A percentile compares a stretch with the other conserved stretches of the same genome.
Conservation (phyloP, 2,888 invertebrate genomes). For the Ypsolopha sequella region DNA sequence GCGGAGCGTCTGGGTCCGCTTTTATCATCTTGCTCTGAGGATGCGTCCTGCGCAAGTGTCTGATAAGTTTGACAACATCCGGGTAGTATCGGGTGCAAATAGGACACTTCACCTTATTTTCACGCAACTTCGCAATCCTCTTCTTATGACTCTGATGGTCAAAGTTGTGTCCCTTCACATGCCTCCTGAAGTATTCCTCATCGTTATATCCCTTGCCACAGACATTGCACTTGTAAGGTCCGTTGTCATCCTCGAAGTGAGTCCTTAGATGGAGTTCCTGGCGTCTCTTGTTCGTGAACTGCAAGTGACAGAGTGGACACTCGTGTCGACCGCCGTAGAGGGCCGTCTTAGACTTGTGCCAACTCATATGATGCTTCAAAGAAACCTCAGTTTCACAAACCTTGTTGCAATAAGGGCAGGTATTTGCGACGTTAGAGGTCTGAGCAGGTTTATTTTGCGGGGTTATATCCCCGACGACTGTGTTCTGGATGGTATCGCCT, state of each 20-base stretch:
- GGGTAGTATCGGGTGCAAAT: slow-evolving; percentile 54
- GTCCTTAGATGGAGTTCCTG: slow-evolving; percentile 54
- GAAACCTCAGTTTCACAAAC: slow-evolving; percentile 53
- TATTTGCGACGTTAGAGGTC: slow-evolving; percentile 34
- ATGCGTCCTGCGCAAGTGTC: slow-evolving; percentile 53
- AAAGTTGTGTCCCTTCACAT: slow-evolving; percentile 66
- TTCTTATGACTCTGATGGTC: slow-evolving; percentile 51
- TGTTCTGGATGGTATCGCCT: slow-evolving; percentile 49
- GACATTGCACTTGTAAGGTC: slow-evolving; percentile 58
- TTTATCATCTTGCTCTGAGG: slow-evolving; percentile 68
- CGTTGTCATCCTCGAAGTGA: slow-evolving; percentile 64
- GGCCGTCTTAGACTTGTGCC: slow-evolving; percentile 57
- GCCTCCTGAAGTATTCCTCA: slow-evolving; percentile 56
- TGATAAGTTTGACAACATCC: slow-evolving; percentile 50
- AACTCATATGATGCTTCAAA: slow-evolving; percentile 49
- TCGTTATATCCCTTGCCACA: slow-evolving; percentile 68
- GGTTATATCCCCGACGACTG: slow-evolving; percentile 33
- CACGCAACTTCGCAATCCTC: slow-evolving; percentile 46
- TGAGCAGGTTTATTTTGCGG: slow-evolving; percentile 21
- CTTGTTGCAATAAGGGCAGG: slow-evolving; percentile 58
- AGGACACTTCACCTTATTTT: slow-evolving; percentile 57
- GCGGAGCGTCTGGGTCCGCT: slow-evolving; percentile 55
- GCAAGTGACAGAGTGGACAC: slow-evolving; percentile 55
- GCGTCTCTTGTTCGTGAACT: slow-evolving; percentile 58
- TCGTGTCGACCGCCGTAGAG: slow-evolving; percentile 52